These are phyloP conservation scores for Nymphicus hollandicus DNA, from an alignment of 2,113 vertebrate genomes.

Conservation along the genomic window DNA sequence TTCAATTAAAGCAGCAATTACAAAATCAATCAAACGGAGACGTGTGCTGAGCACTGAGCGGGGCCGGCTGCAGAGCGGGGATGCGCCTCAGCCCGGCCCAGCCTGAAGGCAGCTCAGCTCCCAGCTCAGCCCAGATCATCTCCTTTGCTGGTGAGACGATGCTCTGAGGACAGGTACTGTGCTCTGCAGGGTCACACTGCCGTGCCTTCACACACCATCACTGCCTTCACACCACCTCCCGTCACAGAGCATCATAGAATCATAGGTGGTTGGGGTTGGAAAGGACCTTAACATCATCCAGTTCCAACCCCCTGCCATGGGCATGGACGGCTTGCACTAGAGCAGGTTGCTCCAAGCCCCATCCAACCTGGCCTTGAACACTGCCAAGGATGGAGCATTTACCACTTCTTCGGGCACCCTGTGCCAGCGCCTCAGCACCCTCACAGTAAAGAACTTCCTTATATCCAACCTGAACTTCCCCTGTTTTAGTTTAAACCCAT, in stretches of 20 bases:
- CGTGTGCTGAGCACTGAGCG: neutral
- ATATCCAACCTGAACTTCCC: neutral
- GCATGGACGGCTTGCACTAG: neutral
- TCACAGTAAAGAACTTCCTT: neutral
- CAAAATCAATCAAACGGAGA: conserved; percentile 47
- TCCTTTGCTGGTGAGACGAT: neutral
- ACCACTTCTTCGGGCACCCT: neutral
- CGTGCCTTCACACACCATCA: neutral
- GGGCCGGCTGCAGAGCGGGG: neutral
- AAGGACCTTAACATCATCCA: neutral
- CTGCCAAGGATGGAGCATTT: neutral
- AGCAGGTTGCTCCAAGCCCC: neutral
- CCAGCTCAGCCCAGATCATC: neutral
- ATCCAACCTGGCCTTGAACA: neutral
- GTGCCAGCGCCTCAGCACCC: neutral
- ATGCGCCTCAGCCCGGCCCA: neutral
- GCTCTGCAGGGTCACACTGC: neutral
- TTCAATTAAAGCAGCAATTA: conserved; percentile 65
- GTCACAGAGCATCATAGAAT: neutral
- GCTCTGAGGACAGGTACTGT: neutral
- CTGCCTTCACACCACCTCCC: neutral
- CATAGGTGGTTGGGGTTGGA: neutral
- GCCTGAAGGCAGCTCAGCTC: conserved; percentile 22
- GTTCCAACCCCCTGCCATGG: neutral
- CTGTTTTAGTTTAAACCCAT: neutral